Percentiles rank a stretch among this genome's conserved stretches.
Evolutionary conservation across 2,113 vertebrate genomes (phyloP).

Genomic region (Platichthys flesus): DNA sequence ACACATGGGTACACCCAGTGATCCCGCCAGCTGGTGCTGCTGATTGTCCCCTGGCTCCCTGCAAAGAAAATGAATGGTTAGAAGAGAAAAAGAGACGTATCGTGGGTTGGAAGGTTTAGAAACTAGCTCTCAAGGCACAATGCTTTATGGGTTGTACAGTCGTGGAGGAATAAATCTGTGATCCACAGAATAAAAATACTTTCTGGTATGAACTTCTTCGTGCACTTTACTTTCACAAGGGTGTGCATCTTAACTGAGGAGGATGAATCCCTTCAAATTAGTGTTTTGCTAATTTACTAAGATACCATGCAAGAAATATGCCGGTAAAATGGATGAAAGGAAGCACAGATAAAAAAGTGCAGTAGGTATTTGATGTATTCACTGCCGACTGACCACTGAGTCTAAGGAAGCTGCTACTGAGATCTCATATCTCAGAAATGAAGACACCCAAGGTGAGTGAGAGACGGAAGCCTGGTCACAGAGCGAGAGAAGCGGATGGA

Average conservation of each 20-base stretch:
- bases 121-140: not conserved
- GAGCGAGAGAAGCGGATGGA: not conserved
- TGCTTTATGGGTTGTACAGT: not conserved
- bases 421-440: not conserved
- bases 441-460: not conserved
- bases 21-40: conserved; percentile 82
- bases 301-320: not conserved
- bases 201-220: too few relatives aligned
- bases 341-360: not conserved
- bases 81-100: not conserved
- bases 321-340: too few relatives aligned
- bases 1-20: conserved; percentile 88
- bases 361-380: not conserved
- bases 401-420: not conserved
- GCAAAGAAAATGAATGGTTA: conserved; percentile 21
- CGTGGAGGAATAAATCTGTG: too few relatives aligned
- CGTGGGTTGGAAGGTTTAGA: not conserved
- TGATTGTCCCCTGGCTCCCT: conserved; percentile 85
- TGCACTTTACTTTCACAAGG: not conserved
- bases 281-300: not conserved
- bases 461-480: not conserved
- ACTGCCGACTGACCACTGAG: not conserved
- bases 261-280: not conserved
- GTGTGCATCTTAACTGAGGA: too few relatives aligned
- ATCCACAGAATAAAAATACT: too few relatives aligned